Evolutionary conservation across 1,140 invertebrate species (phyloP), one percentile per base, ranked within the genome.

Genomic region (Drosophila bocqueti): DNA sequence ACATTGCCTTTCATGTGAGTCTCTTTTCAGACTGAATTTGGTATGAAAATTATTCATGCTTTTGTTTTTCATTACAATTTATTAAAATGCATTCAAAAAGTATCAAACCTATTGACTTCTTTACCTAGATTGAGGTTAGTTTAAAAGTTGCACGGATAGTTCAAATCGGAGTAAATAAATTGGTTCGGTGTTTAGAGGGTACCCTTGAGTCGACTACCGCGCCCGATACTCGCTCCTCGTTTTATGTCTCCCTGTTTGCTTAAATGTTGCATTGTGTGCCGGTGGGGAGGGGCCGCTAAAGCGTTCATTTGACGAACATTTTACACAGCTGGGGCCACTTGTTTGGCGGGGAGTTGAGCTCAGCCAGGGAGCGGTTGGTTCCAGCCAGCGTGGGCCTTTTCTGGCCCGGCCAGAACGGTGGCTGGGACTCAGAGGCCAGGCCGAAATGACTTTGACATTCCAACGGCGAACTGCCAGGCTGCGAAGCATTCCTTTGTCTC

Each of bases 391-490:
- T 61, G 46, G 76, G 29, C 61, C 76, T 57, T n/a, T 24, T 11
- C 54, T 45, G 49, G 59, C 36, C 36, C 21, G 49, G 59, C 40
- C 55, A 42, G 40, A 49, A 57, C 45, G 50, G 63, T 52, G 49
- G 67, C 36, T 45, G 73, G 60, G 34, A 43, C 31, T 75, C 75
- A 45, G 71, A 68, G 64, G 34, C 54, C 54, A n/a, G 36, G 54
- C 71, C 74, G 52, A 92, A 90, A 92, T 82, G 90, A 87, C 85
- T 92, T 80, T 90, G 81, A 90, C 90, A 92, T 92, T 92, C 90
- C 76, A 46, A 29, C n/a, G 36, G 49, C 58, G 36, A n/a, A 31
- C 47, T 69, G 62, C 31, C 38, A 47, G 50, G 81, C 58, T 54
- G 54, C 63, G 42, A 81, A 38, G 61, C 65, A 71, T 85, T 73